A percentile compares a stretch with the other conserved stretches of the same genome.
Conservation (phyloP, 2,797 vertebrate genomes). For the Tauraco hartlaubi region DNA sequence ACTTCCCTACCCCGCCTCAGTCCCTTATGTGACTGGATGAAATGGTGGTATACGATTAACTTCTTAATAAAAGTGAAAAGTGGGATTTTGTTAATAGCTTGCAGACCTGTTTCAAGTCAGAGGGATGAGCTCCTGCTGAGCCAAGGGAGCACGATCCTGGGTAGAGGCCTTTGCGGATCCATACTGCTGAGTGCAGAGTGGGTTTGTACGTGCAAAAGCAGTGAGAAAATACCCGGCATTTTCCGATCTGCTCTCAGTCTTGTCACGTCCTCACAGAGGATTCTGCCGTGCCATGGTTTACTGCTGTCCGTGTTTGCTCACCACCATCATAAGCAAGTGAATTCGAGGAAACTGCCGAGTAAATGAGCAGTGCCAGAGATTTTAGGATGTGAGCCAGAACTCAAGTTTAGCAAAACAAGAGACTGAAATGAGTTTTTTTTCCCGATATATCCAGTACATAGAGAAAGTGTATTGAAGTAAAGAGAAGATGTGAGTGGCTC, state of each 20-base stretch:
- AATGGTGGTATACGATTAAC: background rate
- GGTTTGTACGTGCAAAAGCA: background rate
- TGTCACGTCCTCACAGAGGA: background rate
- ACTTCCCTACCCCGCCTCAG: background rate
- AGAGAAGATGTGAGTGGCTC: background rate
- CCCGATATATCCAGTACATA: background rate
- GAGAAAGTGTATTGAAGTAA: background rate
- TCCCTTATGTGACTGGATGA: background rate
- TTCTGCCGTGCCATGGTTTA: background rate
- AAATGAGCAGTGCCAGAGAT: background rate
- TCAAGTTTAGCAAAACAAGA: background rate
- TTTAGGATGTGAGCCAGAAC: constrained; percentile 15
- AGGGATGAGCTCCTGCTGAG: background rate
- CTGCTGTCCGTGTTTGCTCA: background rate
- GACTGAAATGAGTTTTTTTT: background rate
- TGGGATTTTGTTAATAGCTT: background rate
- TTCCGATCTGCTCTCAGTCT: background rate
- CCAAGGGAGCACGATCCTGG: background rate
- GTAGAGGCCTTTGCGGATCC: background rate
- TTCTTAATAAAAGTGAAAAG: background rate
- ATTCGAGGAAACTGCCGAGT: background rate
- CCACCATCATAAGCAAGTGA: background rate
- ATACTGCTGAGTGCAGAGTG: background rate
- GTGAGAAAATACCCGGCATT: background rate
- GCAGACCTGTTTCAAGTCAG: background rate